These are phyloP conservation scores for Amia ocellicauda DNA, from an alignment of 2,113 vertebrate species.

Conservation along the genomic window DNA sequence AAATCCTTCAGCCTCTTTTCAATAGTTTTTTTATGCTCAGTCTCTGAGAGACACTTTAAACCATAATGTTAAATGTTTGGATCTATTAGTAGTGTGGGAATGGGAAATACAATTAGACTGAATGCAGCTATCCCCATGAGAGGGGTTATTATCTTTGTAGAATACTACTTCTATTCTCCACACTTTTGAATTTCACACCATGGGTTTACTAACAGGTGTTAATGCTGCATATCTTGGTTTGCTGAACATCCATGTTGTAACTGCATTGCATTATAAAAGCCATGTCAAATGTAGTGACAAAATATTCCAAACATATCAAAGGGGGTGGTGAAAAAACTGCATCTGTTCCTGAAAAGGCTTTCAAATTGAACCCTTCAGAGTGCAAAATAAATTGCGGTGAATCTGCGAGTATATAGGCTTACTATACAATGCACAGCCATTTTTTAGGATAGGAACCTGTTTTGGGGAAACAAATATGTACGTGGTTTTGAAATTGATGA, in stretches of 20 bases:
- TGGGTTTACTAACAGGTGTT: neutral
- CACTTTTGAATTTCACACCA: conserved; percentile 18
- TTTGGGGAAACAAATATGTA: too few species aligned
- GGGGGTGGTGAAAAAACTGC: conserved; percentile 10
- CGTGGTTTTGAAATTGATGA: neutral
- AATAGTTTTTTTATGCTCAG: conserved; percentile 3
- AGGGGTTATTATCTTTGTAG: too few species aligned
- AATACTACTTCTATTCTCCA: too few species aligned
- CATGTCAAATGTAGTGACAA: too few species aligned
- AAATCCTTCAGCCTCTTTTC: conserved; percentile 37
- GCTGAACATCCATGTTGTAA: neutral
- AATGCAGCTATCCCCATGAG: too few species aligned
- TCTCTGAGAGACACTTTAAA: conserved; percentile 46
- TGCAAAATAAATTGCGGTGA: too few species aligned
- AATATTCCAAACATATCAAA: neutral
- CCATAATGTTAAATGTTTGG: conserved; percentile 49
- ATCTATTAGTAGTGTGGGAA: conserved; percentile 29
- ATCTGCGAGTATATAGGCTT: too few species aligned
- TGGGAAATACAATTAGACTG: too few species aligned
- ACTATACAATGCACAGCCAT: too few species aligned
- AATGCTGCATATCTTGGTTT: neutral
- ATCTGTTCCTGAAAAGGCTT: neutral
- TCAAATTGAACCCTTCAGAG: neutral
- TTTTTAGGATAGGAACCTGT: too few species aligned
- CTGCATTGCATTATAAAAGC: neutral